phyloP scores from a whole-genome alignment of 1,140 invertebrate species.

The Aphis craccivora region DNA sequence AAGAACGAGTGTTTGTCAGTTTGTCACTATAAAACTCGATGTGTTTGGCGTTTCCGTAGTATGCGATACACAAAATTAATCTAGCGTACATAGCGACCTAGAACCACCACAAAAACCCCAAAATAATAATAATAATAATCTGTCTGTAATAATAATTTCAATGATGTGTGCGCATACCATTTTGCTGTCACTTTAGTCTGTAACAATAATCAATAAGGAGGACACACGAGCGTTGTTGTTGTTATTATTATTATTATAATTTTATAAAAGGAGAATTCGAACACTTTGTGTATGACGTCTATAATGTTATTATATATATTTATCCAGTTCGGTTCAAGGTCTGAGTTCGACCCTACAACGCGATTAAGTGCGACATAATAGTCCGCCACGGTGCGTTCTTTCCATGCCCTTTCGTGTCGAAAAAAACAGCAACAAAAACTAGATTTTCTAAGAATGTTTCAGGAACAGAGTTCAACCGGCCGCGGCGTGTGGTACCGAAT shows the following conservation, averaged over 20 bases:
- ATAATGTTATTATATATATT: neutral
- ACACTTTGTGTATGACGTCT: neutral
- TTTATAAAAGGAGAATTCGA: neutral
- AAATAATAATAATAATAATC: neutral
- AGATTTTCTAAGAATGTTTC: neutral
- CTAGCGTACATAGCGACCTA: neutral
- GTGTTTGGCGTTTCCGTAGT: neutral
- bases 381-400: neutral
- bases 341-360: neutral
- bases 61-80: neutral
- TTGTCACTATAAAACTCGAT: neutral
- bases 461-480: constrained; percentile 1
- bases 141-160: neutral
- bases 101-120: neutral
- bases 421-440: neutral
- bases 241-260: neutral
- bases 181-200: neutral
- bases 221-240: neutral
- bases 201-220: constrained; percentile 30
- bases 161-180: neutral
- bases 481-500: neutral
- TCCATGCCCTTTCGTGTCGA: neutral
- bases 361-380: neutral
- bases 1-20: neutral
- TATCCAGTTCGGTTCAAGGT: constrained; percentile 21